phyloP scores from a whole-genome alignment of 2,797 vertebrate species.

The Mycteria americana region DNA sequence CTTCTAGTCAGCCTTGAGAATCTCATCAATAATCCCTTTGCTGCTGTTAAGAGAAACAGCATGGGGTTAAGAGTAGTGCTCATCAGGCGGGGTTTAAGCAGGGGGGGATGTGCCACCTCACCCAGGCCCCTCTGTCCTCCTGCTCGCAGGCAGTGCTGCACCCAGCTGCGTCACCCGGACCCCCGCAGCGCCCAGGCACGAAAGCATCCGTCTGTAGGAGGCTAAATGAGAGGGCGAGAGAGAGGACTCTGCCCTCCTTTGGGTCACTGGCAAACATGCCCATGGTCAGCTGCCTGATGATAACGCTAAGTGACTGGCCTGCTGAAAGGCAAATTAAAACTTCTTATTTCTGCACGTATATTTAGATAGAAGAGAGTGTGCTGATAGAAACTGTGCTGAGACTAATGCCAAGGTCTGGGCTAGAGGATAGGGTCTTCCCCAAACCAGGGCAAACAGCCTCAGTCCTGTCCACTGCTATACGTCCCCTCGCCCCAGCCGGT shows the following conservation, averaged over 20 bases:
- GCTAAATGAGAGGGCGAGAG: background rate
- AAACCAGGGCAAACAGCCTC: background rate
- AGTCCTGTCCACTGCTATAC: background rate
- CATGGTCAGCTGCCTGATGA: background rate
- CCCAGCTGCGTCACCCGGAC: accelerated
- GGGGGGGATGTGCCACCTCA: background rate
- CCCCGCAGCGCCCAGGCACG: background rate
- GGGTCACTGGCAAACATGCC: background rate
- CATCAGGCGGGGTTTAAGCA: background rate
- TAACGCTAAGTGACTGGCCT: background rate
- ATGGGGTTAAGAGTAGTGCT: background rate
- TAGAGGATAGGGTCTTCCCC: background rate
- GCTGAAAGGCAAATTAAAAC: background rate
- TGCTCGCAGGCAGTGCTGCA: background rate
- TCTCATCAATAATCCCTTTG: background rate
- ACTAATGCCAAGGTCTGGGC: background rate
- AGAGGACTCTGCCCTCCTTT: background rate
- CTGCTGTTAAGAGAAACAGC: background rate
- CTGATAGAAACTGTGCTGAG: background rate
- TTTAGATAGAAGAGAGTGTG: background rate
- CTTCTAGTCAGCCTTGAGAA: background rate
- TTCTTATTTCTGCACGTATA: background rate
- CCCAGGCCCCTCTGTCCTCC: background rate
- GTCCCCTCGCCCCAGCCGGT: accelerated
- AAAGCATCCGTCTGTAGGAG: background rate